A percentile compares a stretch with the other conserved stretches of the same genome.
phyloP scores from a whole-genome alignment of 35 echinoderm and acorn worm genomes.

The Ptychodera flava region DNA sequence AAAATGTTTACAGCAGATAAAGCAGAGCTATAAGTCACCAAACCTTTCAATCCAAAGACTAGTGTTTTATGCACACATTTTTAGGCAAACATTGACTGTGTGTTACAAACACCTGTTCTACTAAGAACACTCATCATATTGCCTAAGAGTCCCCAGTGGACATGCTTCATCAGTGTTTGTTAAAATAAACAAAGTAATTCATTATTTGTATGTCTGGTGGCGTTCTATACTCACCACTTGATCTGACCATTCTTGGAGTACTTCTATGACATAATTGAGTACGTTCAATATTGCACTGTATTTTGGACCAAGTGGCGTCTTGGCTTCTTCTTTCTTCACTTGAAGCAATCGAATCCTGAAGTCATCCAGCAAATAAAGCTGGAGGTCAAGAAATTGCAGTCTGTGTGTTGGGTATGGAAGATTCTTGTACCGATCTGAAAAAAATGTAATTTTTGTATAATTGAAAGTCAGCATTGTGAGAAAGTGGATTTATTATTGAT shows the following conservation, averaged over 20 bases:
- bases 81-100: too few relatives aligned
- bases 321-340: conserved; percentile 55
- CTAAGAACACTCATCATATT: too few relatives aligned
- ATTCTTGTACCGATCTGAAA: conserved; percentile 70
- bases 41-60: too few relatives aligned
- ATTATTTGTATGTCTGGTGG: neutral
- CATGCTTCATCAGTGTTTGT: neutral
- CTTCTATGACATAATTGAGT: conserved; percentile 69
- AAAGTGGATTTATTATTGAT: too few relatives aligned
- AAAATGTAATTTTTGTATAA: too few relatives aligned
- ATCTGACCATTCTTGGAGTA: conserved; percentile 79
- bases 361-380: conserved; percentile 77
- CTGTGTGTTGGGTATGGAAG: conserved; percentile 73
- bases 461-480: too few relatives aligned
- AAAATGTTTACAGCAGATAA: too few relatives aligned
- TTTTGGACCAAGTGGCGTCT: conserved; percentile 52
- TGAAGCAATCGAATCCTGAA: conserved; percentile 71
- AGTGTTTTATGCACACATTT: too few relatives aligned
- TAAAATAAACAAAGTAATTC: neutral
- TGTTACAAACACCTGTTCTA: too few relatives aligned
- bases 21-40: too few relatives aligned
- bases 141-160: too few relatives aligned
- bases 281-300: conserved; percentile 85
- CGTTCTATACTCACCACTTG: conserved; percentile 63
- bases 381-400: conserved; percentile 83